Base-by-base conservation (phyloP, 2,888 invertebrate genomes). In the Cerastoderma edule region DNA sequence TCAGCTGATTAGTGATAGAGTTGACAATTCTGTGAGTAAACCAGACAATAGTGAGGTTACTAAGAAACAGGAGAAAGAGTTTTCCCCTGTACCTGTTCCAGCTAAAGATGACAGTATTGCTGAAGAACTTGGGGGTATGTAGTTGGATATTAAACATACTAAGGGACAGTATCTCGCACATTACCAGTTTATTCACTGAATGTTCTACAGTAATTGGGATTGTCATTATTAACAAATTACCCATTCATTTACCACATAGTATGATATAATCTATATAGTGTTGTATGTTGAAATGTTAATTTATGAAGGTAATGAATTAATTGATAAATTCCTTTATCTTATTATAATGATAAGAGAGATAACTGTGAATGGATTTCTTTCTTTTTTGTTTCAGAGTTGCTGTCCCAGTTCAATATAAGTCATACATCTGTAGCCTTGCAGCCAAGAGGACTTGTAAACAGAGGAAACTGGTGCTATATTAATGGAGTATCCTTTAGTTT, bases 391-490 rank as follows among this genome's bases (percentile, higher is more conserved):
- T n/a, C 87, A 89, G 89, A 85, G 65, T 63, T 81, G 48, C 68
- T 89, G 46, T 70, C 70, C 3, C 83, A 77, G 54, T 75, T 87
- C 68, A 83, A 78, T 44, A 76, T 89, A 63, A 84, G 76, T 30
- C 88, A 89, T 76, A 67, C 76, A 30, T 95, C 96, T 0, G 95
- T 96, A 32, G 95, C 96, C 78, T 94, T 98, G 54, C 95, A 96
- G 89, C 98, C 98, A 0, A 95, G 98, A 66, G 99, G 99, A 0
- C 94, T 99, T 64, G 96, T 96, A 68, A 99, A 99, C 93, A 95
- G 96, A 83, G 97, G 97, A 81, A 99, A 98, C 93, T 98, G 97
- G 93, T 99, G 99, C 94, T 99, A 98, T 91, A 97, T 98, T 79
- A 99, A 99, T 93, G 96, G 98, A 27, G 92, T 92, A 92, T 89